Evolutionary conservation across 1,140 invertebrate genomes (phyloP), one percentile per base, ranked within the genome.

Genomic region (Coptotermes formosanus): DNA sequence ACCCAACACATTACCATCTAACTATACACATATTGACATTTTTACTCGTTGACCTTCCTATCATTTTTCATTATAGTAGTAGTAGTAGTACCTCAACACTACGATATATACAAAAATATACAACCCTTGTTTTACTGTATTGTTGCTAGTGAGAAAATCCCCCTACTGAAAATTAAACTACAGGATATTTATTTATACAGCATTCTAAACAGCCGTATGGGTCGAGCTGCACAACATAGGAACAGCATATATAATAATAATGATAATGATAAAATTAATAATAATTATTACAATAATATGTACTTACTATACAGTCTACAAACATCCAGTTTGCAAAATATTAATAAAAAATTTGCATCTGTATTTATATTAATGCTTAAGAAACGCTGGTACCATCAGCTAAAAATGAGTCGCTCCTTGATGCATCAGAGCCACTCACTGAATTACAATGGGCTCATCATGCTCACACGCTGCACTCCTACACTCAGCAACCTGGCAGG

Each of bases 41-140:
- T 8, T 75, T 75, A 52, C 83, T 84, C 83, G 83, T 84, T 84
- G 83, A 52, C 83, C 83, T 84, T 84, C 30, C 25, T 45, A 30
- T 45, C n/a, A n/a, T 14, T 52, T 84, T 52, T 48, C n/a, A 84
- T 84, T 52, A 84, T 52, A 59, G 48, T 59, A 84, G n/a, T 48
- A 84, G 83, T 59, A 84, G n/a, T 48, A 84, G 83, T 84, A 84
- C 83, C 83, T 84, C 48, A 59, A 84, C 83, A 84, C 83, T 84
- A 84, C 59, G 30, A n/a, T 86, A 86, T 86, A 81, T 86, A 86
- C 86, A 86, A 86, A 86, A 86, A 86, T 86, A 86, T 86, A 86
- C 86, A 86, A 86, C 86, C 86, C 44, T 81, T 86, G 83, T 84
- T 83, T 86, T 69, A 55, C n/a, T 84, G 75, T 85, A 59, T 85